These are phyloP conservation scores for Ophion obscuratus DNA, from an alignment of 2,888 invertebrate genomes.

Conservation along the genomic window DNA sequence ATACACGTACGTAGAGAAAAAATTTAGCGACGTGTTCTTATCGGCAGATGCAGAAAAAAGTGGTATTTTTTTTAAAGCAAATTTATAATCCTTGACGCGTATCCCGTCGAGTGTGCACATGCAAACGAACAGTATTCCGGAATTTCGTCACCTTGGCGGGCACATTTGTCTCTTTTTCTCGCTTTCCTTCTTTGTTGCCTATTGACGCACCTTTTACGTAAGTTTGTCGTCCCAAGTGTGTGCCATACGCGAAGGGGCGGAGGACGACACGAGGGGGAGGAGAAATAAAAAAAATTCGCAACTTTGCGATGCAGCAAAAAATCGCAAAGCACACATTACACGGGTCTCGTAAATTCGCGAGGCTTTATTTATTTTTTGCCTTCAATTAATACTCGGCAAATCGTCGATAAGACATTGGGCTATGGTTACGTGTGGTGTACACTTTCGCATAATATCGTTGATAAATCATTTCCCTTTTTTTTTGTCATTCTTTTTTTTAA, in stretches of 20 bases:
- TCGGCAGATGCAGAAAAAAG: neutral
- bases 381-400: conserved; percentile 38
- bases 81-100: conserved; percentile 2
- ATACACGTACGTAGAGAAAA: neutral
- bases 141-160: conserved; percentile 43
- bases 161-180: conserved; percentile 9
- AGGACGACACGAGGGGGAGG: conserved; percentile 47
- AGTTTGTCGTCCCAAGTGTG: conserved; percentile 66
- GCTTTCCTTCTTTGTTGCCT: conserved; percentile 42
- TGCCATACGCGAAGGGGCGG: conserved; percentile 17
- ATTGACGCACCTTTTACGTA: conserved; percentile 67
- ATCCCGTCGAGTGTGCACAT: neutral
- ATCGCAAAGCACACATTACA: conserved; percentile 45
- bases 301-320: conserved; percentile 60
- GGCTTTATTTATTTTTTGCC: conserved; percentile 30
- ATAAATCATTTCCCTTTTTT: conserved; percentile 27
- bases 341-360: conserved; percentile 40
- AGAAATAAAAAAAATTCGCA: conserved; percentile 35
- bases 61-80: neutral
- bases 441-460: conserved; percentile 18
- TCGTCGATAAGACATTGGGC: conserved; percentile 29
- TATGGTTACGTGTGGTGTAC: neutral
- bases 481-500: neutral
- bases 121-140: conserved; percentile 6
- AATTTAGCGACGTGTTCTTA: neutral